Conservation (phyloP, 2,113 vertebrate genomes). For the Austrofundulus limnaeus region DNA sequence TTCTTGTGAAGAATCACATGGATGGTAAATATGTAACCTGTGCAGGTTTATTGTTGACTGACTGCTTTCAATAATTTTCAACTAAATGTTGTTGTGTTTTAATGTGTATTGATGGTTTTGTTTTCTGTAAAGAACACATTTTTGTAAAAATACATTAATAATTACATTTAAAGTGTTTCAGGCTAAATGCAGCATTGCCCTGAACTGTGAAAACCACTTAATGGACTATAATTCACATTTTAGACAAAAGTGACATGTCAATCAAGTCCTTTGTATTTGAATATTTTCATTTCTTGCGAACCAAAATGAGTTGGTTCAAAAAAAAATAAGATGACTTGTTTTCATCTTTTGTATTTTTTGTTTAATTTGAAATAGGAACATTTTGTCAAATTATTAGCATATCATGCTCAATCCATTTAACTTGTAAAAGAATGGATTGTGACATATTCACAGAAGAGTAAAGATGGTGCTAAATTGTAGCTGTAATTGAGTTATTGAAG, state of each 20-base stretch:
- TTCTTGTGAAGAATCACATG: slow-evolving; percentile 7
- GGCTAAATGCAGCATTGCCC: slow-evolving; percentile 9
- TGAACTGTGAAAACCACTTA: slow-evolving; percentile 53
- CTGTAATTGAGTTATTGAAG: slow-evolving; percentile 67
- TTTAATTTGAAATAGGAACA: slow-evolving; percentile 11
- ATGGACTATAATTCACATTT: background rate
- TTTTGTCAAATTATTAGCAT: slow-evolving; percentile 2
- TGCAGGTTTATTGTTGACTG: slow-evolving; percentile 13
- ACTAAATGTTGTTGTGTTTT: slow-evolving; percentile 39
- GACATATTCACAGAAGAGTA: slow-evolving; percentile 49
- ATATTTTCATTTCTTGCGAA: background rate
- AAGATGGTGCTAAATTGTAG: slow-evolving; percentile 79
- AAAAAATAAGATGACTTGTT: background rate
- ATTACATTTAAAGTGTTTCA: background rate
- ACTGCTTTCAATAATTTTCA: slow-evolving; percentile 25
- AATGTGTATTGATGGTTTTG: slow-evolving; percentile 20
- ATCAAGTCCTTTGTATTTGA: background rate
- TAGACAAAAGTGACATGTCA: too few species aligned
- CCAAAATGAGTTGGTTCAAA: background rate
- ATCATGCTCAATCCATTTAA: background rate
- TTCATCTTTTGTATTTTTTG: slow-evolving; percentile 1
- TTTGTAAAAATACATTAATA: background rate
- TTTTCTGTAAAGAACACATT: slow-evolving; percentile 4
- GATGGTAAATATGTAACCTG: background rate
- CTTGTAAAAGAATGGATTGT: background rate